Evolutionary conservation across 2,888 invertebrate genomes (phyloP), one percentile per base, ranked within the genome.

Genomic region (Schizaphis graminum): DNA sequence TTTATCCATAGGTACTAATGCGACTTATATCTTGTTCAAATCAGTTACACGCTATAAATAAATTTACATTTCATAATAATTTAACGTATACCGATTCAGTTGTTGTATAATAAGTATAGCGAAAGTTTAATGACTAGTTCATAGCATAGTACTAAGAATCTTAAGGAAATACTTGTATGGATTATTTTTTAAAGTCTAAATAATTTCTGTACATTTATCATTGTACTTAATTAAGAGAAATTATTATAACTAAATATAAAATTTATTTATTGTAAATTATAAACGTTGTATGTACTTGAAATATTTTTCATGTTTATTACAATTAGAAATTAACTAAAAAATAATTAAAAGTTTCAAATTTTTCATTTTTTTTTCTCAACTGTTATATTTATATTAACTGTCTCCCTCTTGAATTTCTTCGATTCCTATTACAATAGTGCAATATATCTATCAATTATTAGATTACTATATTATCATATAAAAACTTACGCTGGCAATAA

Each of bases 101-200:
- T n/a, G 61, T n/a, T 61, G 24, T 67, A n/a, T 77, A 61, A n/a
- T 47, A 35, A 77, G 49, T 41, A 24, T 3, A 44, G 53, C 85
- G 91, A 91, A 91, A 91, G n/a, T 85, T 56, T 91, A 85, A 91
- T 85, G 85, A 91, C 85, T 91, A 44, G 47, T 56, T 91, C 44
- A 85, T 91, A 90, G 21, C 44, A 57, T 47, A 41, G 11, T 61
- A 89, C 21, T 28, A 3, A 49, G 47, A 49, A 35, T 85, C 3
- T n/a, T 41, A 8, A 8, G 28, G 41, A 44, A 91, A 84, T 53
- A 28, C n/a, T 44, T 85, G 84, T 84, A 91, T 3, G 53, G 84
- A 11, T 84, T 41, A 49, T 84, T 91, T 56, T 53, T 56, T 16
- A 28, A 44, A n/a, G 49, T 53, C 35, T 35, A 41, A 53, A 49